phyloP scores from a whole-genome alignment of 2,797 vertebrate species.

The Leucoraja ocellata region DNA sequence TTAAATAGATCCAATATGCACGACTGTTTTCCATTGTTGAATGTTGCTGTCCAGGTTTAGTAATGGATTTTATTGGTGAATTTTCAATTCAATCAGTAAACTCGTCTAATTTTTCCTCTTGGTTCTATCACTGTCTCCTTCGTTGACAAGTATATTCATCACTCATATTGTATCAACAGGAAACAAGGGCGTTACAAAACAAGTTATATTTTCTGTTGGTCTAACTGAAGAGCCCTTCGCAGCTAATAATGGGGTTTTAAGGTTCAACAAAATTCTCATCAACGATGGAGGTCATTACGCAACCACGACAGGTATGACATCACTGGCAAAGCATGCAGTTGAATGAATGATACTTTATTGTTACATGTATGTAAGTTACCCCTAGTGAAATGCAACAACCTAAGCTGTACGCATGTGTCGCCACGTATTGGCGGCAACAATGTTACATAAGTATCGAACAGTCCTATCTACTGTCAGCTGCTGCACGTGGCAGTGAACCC shows the following conservation, averaged over 20 bases:
- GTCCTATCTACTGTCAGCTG: too few relatives aligned
- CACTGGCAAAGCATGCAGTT: neutral
- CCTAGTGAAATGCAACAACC: too few relatives aligned
- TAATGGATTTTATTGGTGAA: neutral
- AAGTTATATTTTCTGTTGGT: conserved; percentile 7
- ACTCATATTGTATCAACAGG: conserved; percentile 5
- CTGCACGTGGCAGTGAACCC: too few relatives aligned
- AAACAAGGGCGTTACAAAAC: neutral
- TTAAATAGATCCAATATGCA: conserved; percentile 36
- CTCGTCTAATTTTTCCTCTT: neutral
- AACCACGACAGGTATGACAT: conserved; percentile 41
- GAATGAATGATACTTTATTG: too few relatives aligned
- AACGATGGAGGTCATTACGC: conserved; percentile 35
- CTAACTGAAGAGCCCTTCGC: conserved; percentile 5
- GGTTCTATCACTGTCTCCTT: neutral
- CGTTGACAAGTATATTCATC: neutral
- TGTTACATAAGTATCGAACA: too few relatives aligned
- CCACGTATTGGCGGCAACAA: too few relatives aligned
- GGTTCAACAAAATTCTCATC: conserved; percentile 35
- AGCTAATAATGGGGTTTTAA: conserved; percentile 20
- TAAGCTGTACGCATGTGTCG: too few relatives aligned
- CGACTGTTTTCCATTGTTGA: conserved; percentile 23
- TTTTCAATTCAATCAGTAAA: conserved; percentile 21
- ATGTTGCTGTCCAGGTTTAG: neutral
- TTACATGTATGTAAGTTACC: too few relatives aligned